A percentile compares a stretch with the other conserved stretches of the same genome.
Conservation (phyloP, 2,888 invertebrate genomes). For the Acanthoscelides obtectus region DNA sequence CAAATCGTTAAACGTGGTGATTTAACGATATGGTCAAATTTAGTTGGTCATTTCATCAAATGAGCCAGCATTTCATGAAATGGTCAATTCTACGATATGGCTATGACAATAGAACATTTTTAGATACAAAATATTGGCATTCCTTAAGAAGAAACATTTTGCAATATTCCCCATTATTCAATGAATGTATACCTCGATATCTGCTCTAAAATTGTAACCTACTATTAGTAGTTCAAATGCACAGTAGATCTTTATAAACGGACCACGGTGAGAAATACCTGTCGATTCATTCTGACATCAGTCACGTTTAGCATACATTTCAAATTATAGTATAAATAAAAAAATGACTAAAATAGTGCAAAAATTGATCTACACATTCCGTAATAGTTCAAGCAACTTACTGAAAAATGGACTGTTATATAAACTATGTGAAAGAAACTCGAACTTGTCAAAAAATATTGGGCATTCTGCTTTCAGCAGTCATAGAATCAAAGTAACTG, state of each 20-base stretch:
- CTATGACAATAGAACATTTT: no score
- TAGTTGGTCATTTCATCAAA: no score
- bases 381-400: constrained; percentile 2
- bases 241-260: neutral
- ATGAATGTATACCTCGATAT: no score
- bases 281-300: neutral
- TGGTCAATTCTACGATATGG: no score
- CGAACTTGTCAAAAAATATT: neutral
- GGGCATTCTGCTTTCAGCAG: neutral
- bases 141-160: no score
- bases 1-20: no score
- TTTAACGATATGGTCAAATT: no score
- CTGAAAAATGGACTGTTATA: constrained; percentile 1
- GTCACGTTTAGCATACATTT: neutral
- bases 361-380: neutral
- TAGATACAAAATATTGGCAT: no score
- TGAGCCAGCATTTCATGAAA: no score
- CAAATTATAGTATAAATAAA: neutral
- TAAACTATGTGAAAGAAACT: neutral
- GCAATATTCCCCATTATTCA: no score
- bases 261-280: no score
- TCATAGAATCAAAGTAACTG: constrained; percentile 30
- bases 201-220: no score
- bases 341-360: neutral
- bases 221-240: neutral